Conservation (phyloP, 1,140 invertebrate genomes). For the Orchesella cincta region DNA sequence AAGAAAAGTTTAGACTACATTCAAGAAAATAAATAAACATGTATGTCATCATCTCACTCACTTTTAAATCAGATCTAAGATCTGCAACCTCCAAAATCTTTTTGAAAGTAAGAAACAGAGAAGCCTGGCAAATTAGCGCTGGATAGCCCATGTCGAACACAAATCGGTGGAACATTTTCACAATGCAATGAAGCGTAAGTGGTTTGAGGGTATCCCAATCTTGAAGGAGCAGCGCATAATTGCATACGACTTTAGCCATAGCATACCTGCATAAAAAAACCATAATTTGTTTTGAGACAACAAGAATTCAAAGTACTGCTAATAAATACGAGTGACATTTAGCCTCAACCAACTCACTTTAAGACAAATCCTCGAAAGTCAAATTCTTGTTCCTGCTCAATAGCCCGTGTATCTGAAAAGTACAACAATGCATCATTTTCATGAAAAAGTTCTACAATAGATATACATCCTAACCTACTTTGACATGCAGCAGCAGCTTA, state of each 20-base stretch:
- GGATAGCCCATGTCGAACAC: constrained; percentile 81
- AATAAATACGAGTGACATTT: neutral
- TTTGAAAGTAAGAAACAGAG: constrained; percentile 82
- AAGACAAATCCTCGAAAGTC: constrained; percentile 77
- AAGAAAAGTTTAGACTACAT: too few species aligned
- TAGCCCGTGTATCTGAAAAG: constrained; percentile 1
- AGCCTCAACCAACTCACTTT: constrained; percentile 72
- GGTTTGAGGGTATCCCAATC: constrained; percentile 41
- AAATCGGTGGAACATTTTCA: constrained; percentile 89
- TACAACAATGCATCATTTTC: too few species aligned
- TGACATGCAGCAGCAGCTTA: too few species aligned
- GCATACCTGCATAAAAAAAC: constrained; percentile 67
- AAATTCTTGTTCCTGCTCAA: constrained; percentile 71
- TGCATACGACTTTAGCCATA: constrained; percentile 74
- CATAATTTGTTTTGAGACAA: too few species aligned
- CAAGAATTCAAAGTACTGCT: neutral
- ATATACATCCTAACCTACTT: too few species aligned
- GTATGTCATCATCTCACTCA: too few species aligned
- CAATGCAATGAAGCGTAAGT: constrained; percentile 67
- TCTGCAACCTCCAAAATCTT: constrained; percentile 66
- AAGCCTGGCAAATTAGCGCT: constrained; percentile 85
- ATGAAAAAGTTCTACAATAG: constrained; percentile 1
- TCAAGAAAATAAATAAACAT: too few species aligned
- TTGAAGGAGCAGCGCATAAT: constrained; percentile 62
- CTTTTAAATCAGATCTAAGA: constrained; percentile 42